Base-by-base conservation (phyloP, 2,888 invertebrate species). In the Spodoptera exigua region DNA sequence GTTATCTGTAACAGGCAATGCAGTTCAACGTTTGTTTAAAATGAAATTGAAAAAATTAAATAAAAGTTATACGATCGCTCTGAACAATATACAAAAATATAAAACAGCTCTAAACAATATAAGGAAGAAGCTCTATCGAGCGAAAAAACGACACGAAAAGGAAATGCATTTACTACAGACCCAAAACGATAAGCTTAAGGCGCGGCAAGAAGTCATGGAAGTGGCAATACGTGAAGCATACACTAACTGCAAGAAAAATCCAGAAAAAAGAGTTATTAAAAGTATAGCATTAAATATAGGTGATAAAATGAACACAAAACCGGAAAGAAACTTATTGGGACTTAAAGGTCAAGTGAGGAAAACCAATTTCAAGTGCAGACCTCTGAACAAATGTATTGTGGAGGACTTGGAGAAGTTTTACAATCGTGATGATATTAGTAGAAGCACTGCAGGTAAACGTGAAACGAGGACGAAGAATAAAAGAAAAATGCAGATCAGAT, bases 181-280 rank as follows among this genome's bases (percentile, higher is more conserved):
- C 35, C 17, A 46, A 46, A 46, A 46, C 35, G 34, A 46, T 46
- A 46, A 46, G 35, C n/a, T n/a, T n/a, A n/a, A n/a, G n/a, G n/a
- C n/a, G n/a, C n/a, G n/a, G n/a, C n/a, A n/a, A n/a, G n/a, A n/a
- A n/a, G n/a, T n/a, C n/a, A n/a, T n/a, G n/a, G n/a, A n/a, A n/a
- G n/a, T n/a, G n/a, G n/a, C n/a, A n/a, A n/a, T n/a, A n/a, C n/a
- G n/a, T n/a, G n/a, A n/a, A n/a, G n/a, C n/a, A n/a, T n/a, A n/a
- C n/a, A n/a, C n/a, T n/a, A n/a, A n/a, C n/a, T n/a, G n/a, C n/a
- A n/a, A n/a, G n/a, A n/a, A n/a, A n/a, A n/a, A n/a, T n/a, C n/a
- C n/a, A n/a, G n/a, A n/a, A n/a, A n/a, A n/a, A 46, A 46, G 35
- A 46, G 35, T 46, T 46, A 46, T 35, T 46, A 35, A 35, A 46